Evolutionary conservation across 2,888 invertebrate genomes (phyloP).

Genomic region (Polylopha cassiicola): DNA sequence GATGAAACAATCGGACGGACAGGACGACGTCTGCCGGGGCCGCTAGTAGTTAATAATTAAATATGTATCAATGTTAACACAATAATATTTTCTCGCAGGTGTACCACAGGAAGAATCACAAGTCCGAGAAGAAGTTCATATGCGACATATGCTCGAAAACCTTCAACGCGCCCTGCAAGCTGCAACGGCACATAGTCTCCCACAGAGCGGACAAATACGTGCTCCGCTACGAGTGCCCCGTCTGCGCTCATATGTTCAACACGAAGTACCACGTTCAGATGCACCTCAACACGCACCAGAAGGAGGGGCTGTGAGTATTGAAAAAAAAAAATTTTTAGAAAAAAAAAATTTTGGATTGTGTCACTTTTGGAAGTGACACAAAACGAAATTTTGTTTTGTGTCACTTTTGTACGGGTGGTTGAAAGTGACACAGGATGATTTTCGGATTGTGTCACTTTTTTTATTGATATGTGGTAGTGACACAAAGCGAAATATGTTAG

Average conservation of each 20-base stretch:
- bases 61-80: background rate
- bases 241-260: slow-evolving; percentile 69
- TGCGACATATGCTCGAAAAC: slow-evolving; percentile 60
- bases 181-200: slow-evolving; percentile 48
- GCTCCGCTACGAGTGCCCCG: slow-evolving; percentile 64
- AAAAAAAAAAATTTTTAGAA: background rate
- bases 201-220: slow-evolving; percentile 46
- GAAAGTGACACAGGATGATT: too few species aligned
- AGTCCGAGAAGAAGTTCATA: slow-evolving; percentile 39
- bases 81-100: slow-evolving; percentile 36
- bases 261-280: slow-evolving; percentile 62
- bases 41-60: too few species aligned
- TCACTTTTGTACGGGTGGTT: too few species aligned
- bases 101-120: slow-evolving; percentile 59
- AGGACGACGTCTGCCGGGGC: too few species aligned
- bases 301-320: slow-evolving; percentile 50
- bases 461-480: too few species aligned
- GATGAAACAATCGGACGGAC: too few species aligned
- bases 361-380: too few species aligned
- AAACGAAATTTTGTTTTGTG: too few species aligned
- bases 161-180: slow-evolving; percentile 54
- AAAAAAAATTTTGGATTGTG: too few species aligned
- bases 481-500: too few species aligned
- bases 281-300: slow-evolving; percentile 62
- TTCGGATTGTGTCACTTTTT: too few species aligned